A percentile compares a stretch with the other conserved stretches of the same genome.
Evolutionary conservation across 2,888 invertebrate genomes (phyloP).

Genomic region (Pocota personata): DNA sequence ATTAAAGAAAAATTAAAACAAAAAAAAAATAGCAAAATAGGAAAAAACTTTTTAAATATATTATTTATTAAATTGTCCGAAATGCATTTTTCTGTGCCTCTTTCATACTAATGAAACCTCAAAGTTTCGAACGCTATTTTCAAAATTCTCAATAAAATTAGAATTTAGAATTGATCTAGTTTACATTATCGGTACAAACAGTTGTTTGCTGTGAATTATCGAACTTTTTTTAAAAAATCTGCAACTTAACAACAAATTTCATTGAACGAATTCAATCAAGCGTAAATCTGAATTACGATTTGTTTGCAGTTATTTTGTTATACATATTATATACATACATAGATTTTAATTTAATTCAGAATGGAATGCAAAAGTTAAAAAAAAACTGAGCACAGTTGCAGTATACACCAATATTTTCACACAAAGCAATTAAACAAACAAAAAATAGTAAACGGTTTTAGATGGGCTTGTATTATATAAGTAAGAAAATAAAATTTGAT

Average conservation of each 20-base stretch:
- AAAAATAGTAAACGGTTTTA: constrained; percentile 39
- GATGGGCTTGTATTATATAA: constrained; percentile 62
- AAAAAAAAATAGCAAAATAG: constrained; percentile 53
- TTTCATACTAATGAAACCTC: constrained; percentile 19
- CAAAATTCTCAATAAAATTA: constrained; percentile 46
- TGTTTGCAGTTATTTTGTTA: constrained; percentile 50
- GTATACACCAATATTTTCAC: constrained; percentile 41
- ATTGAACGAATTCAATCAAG: constrained; percentile 26
- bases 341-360: constrained; percentile 31
- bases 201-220: constrained; percentile 65
- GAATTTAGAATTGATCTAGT: constrained; percentile 46
- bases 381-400: not conserved
- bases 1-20: constrained; percentile 26
- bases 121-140: constrained; percentile 11
- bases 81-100: constrained; percentile 51
- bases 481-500: constrained; percentile 25
- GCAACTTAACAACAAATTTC: not conserved
- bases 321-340: constrained; percentile 31
- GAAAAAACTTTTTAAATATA: constrained; percentile 27
- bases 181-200: constrained; percentile 34
- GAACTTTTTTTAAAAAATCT: constrained; percentile 10
- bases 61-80: constrained; percentile 64
- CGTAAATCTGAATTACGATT: constrained; percentile 10
- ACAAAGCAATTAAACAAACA: constrained; percentile 31
- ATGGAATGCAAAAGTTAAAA: constrained; percentile 16